These are phyloP conservation scores for Minunthozetes semirufus DNA, from an alignment of 2,888 invertebrate species.

Conservation along the genomic window DNA sequence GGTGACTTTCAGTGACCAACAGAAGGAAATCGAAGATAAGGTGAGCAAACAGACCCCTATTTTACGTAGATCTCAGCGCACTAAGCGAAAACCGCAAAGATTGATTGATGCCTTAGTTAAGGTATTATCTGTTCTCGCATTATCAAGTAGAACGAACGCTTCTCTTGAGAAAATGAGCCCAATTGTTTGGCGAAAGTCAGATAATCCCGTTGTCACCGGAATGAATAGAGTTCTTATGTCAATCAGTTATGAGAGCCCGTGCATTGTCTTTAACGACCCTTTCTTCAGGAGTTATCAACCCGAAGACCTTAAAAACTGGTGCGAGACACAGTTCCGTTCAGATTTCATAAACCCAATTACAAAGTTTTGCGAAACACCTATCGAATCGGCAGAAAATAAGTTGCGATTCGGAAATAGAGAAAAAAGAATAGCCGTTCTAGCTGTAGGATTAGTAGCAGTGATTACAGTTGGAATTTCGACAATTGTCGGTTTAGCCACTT, in stretches of 20 bases:
- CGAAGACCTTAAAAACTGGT: not conserved
- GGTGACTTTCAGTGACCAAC: too few species aligned
- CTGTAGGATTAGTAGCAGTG: not conserved
- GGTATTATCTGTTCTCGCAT: not conserved
- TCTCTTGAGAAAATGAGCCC: not conserved
- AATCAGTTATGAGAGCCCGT: not conserved
- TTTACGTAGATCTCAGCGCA: too few species aligned
- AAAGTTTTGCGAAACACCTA: not conserved
- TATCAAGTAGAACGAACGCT: not conserved
- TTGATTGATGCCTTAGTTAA: not conserved
- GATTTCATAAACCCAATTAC: not conserved
- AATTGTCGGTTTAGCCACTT: not conserved
- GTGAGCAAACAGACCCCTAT: too few species aligned
- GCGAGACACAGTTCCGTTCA: not conserved
- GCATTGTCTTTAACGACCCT: not conserved
- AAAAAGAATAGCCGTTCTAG: not conserved
- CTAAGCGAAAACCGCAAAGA: too few species aligned
- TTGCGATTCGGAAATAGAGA: not conserved
- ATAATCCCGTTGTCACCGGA: not conserved
- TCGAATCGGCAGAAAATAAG: not conserved
- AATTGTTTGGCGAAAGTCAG: not conserved
- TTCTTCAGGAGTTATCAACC: not conserved
- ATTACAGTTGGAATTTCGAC: not conserved
- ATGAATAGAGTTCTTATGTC: not conserved
- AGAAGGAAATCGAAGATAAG: too few species aligned